Evolutionary conservation across 2,113 vertebrate species (phyloP), one percentile per base, ranked within the genome.

Genomic region (Eubucco bourcierii): DNA sequence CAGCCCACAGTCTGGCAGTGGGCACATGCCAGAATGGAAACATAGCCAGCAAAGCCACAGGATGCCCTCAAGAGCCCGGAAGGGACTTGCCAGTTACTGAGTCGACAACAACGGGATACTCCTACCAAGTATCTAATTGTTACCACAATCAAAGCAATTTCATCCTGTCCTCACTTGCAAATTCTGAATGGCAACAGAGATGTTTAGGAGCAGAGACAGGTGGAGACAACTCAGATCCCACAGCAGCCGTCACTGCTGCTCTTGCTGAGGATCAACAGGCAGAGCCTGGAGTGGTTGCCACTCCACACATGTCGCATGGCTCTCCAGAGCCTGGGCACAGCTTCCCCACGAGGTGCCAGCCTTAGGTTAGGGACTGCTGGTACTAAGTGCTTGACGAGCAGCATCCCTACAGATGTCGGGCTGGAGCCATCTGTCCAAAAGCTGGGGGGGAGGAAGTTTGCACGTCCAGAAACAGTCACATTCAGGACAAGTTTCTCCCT

Each of bases 191-290:
- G n/a, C 68, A 52, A 64, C 46, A 72, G 79, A 72, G 44, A 12
- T 1, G 6, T 4, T 55, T 12, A 10, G 25, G 44, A 75, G 33
- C 60, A 33, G 27, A 73, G 58, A 53, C 41, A 87, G 77, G 19
- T 79, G 58, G 31, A 25, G 31, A 60, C 3, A 46, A n/a, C 52
- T 46, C 18, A 31, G 18, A 21, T 63, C 80, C 70, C 47, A 27
- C 6, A 5, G 53, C 47, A 93, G 13, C 1, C 56, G 37, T 13
- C 61, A 24, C 0, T 1, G 56, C 8, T 61, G 15, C 17, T 58
- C 44, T 66, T 23, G 7, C 0, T 7, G 4, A 41, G 24, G 59
- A 70, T 0, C 4, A 75, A 56, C 0, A 1, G 46, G 34, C n/a
- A 82, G 44, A 58, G 8, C 11, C 21, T 33, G 15, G 10, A 31